Evolutionary conservation across 2,888 invertebrate genomes (phyloP).

Genomic region (Lasius fuliginosus): DNA sequence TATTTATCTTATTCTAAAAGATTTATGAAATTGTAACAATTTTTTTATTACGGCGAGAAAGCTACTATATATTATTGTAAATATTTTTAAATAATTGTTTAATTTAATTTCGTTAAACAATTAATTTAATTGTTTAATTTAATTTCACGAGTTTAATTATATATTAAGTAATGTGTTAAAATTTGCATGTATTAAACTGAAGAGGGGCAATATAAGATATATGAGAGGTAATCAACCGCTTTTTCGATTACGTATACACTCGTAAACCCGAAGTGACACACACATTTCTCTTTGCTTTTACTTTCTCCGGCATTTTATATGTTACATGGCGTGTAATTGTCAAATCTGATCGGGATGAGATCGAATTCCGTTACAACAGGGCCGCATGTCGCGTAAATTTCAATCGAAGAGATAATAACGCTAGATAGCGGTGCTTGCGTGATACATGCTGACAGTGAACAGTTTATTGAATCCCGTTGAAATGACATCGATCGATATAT

Average conservation of each 20-base stretch:
- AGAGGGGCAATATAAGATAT: background rate
- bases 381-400: slow-evolving; percentile 8
- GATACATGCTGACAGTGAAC: slow-evolving; percentile 19
- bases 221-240: slow-evolving; percentile 8
- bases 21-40: too few relatives aligned
- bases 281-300: slow-evolving; percentile 51
- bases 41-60: too few relatives aligned
- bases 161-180: background rate
- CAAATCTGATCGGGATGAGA: slow-evolving; percentile 40
- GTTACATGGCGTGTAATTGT: slow-evolving; percentile 21
- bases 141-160: background rate
- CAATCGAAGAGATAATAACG: slow-evolving; percentile 41
- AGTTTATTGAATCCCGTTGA: slow-evolving; percentile 41
- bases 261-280: slow-evolving; percentile 29
- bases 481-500: slow-evolving; percentile 45
- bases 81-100: too few relatives aligned
- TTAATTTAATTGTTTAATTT: too few relatives aligned
- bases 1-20: too few relatives aligned
- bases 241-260: slow-evolving; percentile 33
- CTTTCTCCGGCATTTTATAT: slow-evolving; percentile 43
- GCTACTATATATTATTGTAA: background rate
- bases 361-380: background rate
- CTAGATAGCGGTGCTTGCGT: background rate
- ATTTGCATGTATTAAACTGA: background rate
- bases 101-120: too few relatives aligned